phyloP scores from a whole-genome alignment of 2,113 vertebrate genomes.

The Solea solea region DNA sequence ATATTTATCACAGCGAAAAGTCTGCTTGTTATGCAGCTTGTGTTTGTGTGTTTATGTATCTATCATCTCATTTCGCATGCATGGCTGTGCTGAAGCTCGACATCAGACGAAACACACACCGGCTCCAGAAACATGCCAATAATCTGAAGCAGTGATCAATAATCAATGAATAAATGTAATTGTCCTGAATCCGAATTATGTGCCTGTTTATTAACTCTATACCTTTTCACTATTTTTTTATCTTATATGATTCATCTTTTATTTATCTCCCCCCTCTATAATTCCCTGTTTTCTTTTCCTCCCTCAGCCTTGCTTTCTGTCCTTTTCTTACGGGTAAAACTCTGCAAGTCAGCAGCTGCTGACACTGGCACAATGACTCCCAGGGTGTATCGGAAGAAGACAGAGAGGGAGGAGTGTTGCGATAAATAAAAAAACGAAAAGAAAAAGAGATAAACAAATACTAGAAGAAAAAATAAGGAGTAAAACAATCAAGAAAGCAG shows the following conservation, averaged over 20 bases:
- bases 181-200: not conserved
- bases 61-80: conserved; percentile 12
- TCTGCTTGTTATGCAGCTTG: conserved; percentile 27
- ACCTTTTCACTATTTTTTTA: too few species aligned
- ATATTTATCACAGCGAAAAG: conserved; percentile 45
- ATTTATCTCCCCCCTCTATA: not conserved
- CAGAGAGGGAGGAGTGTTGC: too few species aligned
- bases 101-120: not conserved
- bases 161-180: not conserved
- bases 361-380: conserved; percentile 2
- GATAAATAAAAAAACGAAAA: not conserved
- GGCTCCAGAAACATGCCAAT: too few species aligned
- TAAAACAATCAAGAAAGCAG: not conserved
- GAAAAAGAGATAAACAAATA: conserved; percentile 13
- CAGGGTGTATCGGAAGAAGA: not conserved
- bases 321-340: not conserved
- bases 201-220: too few species aligned
- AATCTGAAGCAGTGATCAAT: not conserved
- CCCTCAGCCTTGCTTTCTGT: not conserved
- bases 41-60: conserved; percentile 13
- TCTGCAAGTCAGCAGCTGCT: conserved; percentile 6
- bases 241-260: not conserved
- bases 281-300: not conserved
- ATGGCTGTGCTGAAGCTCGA: conserved; percentile 2
- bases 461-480: not conserved